Conservation (phyloP, 2,888 invertebrate species). For the Pteria penguin region DNA sequence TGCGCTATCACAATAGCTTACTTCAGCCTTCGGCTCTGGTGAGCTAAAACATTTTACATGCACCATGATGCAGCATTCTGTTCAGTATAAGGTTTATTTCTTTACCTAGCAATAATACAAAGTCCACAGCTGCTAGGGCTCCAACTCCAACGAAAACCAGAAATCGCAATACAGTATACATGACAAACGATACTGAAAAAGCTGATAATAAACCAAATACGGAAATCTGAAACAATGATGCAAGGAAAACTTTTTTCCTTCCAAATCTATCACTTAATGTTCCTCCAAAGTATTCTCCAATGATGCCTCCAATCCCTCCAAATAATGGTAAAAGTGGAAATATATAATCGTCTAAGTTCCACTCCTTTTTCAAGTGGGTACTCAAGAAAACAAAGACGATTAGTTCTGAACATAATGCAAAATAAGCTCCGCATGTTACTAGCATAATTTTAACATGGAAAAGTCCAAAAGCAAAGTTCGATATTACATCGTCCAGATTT, state of each 20-base stretch:
- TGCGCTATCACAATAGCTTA: too few species aligned
- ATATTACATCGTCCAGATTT: constrained; percentile 66
- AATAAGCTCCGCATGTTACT: constrained; percentile 68
- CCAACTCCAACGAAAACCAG: constrained; percentile 67
- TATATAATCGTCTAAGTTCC: constrained; percentile 61
- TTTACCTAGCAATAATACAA: constrained; percentile 70
- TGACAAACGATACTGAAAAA: constrained; percentile 60
- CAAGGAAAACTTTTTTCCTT: constrained; percentile 62
- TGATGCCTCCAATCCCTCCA: constrained; percentile 61
- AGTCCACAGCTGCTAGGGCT: constrained; percentile 66
- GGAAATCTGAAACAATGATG: constrained; percentile 56
- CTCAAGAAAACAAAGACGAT: constrained; percentile 70
- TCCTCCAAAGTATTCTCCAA: constrained; percentile 66
- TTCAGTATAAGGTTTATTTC: background rate
- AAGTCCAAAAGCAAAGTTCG: constrained; percentile 62
- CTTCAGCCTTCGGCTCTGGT: too few species aligned
- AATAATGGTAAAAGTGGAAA: constrained; percentile 69
- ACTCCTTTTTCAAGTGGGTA: constrained; percentile 64
- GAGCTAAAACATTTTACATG: too few species aligned
- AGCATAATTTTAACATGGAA: constrained; percentile 68
- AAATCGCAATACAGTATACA: constrained; percentile 59
- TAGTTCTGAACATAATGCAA: constrained; percentile 71
- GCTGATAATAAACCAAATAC: constrained; percentile 68
- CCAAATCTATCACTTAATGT: constrained; percentile 69
- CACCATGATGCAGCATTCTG: too few species aligned